Evolutionary conservation across 2,797 vertebrate species (phyloP).

Genomic region (Premnoplex brunnescens): DNA sequence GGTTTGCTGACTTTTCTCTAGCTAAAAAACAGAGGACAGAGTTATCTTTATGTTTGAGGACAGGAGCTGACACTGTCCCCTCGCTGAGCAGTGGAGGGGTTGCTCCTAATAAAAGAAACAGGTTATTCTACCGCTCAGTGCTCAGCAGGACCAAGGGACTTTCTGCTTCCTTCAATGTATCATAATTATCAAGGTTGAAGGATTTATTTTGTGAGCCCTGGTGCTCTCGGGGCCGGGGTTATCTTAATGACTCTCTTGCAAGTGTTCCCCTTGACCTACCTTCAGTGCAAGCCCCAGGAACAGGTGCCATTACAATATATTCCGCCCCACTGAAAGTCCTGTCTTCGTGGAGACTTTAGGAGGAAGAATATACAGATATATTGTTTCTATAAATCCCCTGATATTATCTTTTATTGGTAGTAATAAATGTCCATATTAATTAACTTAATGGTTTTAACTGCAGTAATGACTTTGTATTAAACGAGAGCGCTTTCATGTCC

Average conservation of each 20-base stretch:
- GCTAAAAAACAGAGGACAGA: accelerated
- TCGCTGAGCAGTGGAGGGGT: accelerated
- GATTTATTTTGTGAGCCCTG: background rate
- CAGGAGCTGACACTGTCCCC: background rate
- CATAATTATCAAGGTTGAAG: background rate
- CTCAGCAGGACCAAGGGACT: background rate
- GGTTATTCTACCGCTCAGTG: background rate
- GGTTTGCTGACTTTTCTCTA: background rate
- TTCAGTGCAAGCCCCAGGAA: background rate
- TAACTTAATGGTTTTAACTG: slow-evolving; percentile 67
- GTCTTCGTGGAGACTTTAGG: background rate
- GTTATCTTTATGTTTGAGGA: background rate
- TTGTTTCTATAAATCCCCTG: slow-evolving; percentile 59
- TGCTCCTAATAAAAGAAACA: background rate
- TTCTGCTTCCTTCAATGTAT: background rate
- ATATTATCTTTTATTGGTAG: slow-evolving; percentile 54
- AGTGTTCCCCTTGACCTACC: slow-evolving; percentile 50
- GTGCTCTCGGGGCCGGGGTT: background rate
- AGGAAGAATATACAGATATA: slow-evolving; percentile 40
- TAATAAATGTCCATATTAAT: slow-evolving; percentile 69
- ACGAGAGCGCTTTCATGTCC: slow-evolving; percentile 39
- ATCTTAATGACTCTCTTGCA: background rate
- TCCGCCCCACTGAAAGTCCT: background rate
- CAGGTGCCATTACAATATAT: slow-evolving; percentile 13
- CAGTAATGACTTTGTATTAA: slow-evolving; percentile 64